Base-by-base conservation (phyloP, 2,113 vertebrate species). In the Okapia johnstoni region DNA sequence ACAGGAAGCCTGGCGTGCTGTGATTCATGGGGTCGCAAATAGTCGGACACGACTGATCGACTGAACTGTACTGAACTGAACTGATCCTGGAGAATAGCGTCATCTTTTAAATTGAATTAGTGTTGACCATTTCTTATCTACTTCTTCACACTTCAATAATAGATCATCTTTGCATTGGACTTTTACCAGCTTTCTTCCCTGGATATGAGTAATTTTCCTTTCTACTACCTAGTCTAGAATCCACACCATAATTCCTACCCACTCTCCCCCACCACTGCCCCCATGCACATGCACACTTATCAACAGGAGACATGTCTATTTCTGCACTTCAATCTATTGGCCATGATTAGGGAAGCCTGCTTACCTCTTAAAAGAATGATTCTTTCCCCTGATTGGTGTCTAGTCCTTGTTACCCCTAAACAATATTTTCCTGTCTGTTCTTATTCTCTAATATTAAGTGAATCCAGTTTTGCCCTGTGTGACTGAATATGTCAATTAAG, bases 241-340 rank as follows among this genome's bases (percentile, higher is more conserved):
- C 26, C 10, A 50, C 19, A 52, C 0, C 11, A 73, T 28, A 54
- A 46, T 21, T 57, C 19, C 16, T 23, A 3, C 16, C 23, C 23
- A 14, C 10, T 14, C 11, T 5, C n/a, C 26, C 36, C 19, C 0
- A 36, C 36, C 36, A 23, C 13, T 1, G 0, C 21, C 10, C 21
- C 12, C 25, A 19, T 50, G 3, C 1, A 21, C 46, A 80, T 46
- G 28, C 9, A 26, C n/a, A n/a, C 3, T 1, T 1, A 3, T 85
- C 15, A 58, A 15, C 0, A 63, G 40, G 33, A 88, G 2, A 23
- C 36, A 0, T 61, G 48, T 80, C 55, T 76, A 43, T 43, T 30
- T 77, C 36, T 85, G 15, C 63, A 79, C 7, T n/a, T 19, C 3
- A 60, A 9, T 33, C 23, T 80, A 13, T 85, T 66, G 50, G 17